Percentiles rank a stretch among this genome's conserved stretches.
phyloP scores from a whole-genome alignment of 2,113 vertebrate genomes.

The Neofelis nebulosa region DNA sequence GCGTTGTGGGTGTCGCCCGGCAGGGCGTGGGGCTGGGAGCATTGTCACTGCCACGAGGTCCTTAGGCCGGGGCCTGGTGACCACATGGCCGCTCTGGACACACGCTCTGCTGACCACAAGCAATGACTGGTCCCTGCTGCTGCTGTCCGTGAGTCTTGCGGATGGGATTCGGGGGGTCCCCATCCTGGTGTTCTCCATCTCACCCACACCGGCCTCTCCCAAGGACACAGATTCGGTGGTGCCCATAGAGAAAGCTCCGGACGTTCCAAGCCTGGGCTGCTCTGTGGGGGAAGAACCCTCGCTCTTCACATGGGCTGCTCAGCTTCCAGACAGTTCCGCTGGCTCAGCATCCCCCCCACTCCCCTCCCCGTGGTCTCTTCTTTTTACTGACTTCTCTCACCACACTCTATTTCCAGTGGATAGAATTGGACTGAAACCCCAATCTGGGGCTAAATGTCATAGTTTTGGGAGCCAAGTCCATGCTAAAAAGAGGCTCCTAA shows the following conservation, averaged over 20 bases:
- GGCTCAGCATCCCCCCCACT: not conserved
- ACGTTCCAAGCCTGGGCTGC: not conserved
- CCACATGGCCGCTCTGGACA: not conserved
- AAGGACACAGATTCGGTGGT: not conserved
- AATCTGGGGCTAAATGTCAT: not conserved
- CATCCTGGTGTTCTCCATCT: not conserved
- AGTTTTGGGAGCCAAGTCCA: not conserved
- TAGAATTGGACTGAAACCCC: not conserved
- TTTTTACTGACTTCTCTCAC: not conserved
- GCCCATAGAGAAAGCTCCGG: not conserved
- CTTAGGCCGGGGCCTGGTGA: not conserved
- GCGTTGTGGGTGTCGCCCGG: too few species aligned
- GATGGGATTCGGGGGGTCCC: not conserved
- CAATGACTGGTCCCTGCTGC: not conserved
- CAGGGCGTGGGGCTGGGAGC: not conserved
- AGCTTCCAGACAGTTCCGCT: not conserved
- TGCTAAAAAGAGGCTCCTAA: not conserved
- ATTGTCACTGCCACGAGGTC: accelerated
- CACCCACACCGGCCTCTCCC: not conserved
- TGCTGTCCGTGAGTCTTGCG: not conserved
- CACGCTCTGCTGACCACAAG: not conserved
- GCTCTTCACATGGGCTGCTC: not conserved
- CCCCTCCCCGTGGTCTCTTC: not conserved
- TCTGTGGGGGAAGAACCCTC: not conserved
- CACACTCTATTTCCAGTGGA: not conserved